Percentiles rank a stretch among this genome's conserved stretches.
Conservation (phyloP, 2,888 invertebrate genomes). For the Macrophya annulata region DNA sequence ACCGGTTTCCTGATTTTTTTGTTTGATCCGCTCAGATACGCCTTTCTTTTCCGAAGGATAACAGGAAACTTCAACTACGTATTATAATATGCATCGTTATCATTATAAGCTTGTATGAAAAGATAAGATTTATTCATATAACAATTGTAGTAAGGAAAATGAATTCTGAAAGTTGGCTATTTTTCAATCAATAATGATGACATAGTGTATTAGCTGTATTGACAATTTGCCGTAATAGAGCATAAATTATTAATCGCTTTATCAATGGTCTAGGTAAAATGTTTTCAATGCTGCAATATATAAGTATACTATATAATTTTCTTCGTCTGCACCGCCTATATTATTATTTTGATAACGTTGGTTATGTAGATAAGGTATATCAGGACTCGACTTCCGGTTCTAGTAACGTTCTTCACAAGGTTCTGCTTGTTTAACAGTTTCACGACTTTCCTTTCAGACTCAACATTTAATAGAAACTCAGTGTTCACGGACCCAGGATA, state of each 20-base stretch:
- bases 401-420: not conserved
- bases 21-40: not conserved
- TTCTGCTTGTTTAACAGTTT: not conserved
- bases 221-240: not conserved
- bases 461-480: not conserved
- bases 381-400: slow-evolving; percentile 21
- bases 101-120: not conserved
- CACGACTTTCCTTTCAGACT: not conserved
- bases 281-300: no score
- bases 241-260: not conserved
- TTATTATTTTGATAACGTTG: slow-evolving; percentile 17
- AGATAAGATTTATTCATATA: not conserved
- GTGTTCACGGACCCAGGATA: slow-evolving; percentile 1
- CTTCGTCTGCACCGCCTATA: not conserved
- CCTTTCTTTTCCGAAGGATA: not conserved
- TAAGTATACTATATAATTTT: not conserved
- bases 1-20: no score
- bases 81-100: not conserved
- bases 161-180: not conserved
- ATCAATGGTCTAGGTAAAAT: not conserved
- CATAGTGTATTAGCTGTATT: not conserved
- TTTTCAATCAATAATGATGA: not conserved
- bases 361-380: not conserved
- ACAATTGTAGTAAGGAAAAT: not conserved
- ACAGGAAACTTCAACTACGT: not conserved